Evolutionary conservation across 2,113 vertebrate genomes (phyloP), one percentile per base, ranked within the genome.

Genomic region (Myiozetetes cayanensis): DNA sequence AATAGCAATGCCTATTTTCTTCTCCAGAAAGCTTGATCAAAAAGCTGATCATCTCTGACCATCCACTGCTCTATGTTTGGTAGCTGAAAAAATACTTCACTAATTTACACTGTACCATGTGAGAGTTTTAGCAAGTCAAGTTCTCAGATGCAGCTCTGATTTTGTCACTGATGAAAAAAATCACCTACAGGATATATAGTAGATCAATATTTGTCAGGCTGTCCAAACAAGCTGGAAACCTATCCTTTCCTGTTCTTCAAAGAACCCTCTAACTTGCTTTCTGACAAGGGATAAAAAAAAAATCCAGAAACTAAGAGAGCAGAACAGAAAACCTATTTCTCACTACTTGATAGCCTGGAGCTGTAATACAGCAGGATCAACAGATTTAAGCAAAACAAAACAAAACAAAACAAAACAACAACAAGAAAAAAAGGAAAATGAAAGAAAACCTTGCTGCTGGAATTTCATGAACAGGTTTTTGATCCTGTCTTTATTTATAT

Each of bases 301-400:
- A 85, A 12, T 55, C 31, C 71, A 76, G 74, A 83, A 92, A 77
- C 59, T 71, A 82, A 65, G 41, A 85, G 16, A 80, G 41, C 28
- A 91, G 89, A 96, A 91, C 63, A 91, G 67, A 95, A 97, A 96
- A 94, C 63, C 46, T 90, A 70, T 94, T 95, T 89, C 74, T 92
- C 44, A 74, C 52, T 95, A 66, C 39, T 70, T 50, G 37, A 90
- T 94, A 89, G 93, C 89, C 83, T 72, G n/a, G n/a, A 93, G 86
- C 85, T 83, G 63, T 81, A 88, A 71, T 67, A 80, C 39, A 87
- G 35, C 39, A 94, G 41, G 27, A 89, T 79, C 56, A 85, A 92
- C 43, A 59, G 43, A 89, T 59, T 90, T 30, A 70, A 70, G 55
- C 30, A 44, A 79, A 82, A 59, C 5, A 37, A 43, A 44, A 5